Evolutionary conservation across 2,888 invertebrate species (phyloP).

Genomic region (Harmothoe impar): DNA sequence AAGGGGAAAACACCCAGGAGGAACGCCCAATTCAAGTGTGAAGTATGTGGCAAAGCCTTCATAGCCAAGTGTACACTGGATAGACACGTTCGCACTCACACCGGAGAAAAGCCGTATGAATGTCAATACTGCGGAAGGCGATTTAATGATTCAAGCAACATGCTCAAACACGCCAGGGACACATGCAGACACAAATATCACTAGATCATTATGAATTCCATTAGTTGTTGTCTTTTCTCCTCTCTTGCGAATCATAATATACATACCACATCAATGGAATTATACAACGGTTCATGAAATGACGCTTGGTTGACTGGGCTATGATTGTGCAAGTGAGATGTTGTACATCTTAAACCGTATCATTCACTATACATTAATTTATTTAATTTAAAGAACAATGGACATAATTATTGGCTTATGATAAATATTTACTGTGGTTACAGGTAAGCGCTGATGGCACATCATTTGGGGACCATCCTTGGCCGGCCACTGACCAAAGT

Average conservation of each 20-base stretch:
- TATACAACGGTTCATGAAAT: too few relatives aligned
- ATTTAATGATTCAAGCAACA: neutral
- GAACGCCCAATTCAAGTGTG: neutral
- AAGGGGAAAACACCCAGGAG: neutral
- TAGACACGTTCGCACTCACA: constrained; percentile 35
- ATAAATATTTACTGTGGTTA: neutral
- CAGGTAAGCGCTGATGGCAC: neutral
- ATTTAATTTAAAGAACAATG: too few relatives aligned
- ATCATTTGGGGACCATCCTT: neutral
- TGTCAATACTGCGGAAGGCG: neutral
- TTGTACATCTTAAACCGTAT: too few relatives aligned
- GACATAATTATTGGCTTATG: neutral
- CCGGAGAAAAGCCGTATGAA: constrained; percentile 33
- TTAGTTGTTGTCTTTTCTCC: too few relatives aligned
- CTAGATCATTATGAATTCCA: too few relatives aligned
- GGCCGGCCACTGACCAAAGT: neutral
- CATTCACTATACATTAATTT: too few relatives aligned
- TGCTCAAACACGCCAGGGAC: neutral
- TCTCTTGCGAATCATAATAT: too few relatives aligned
- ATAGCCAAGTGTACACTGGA: neutral
- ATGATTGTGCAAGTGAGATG: too few relatives aligned
- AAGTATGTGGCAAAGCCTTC: constrained; percentile 26
- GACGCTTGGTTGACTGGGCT: too few relatives aligned
- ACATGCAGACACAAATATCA: neutral
- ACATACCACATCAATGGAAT: too few relatives aligned